These are phyloP conservation scores for Ivindomyrus marchei DNA, from an alignment of 2,113 vertebrate species.

Conservation along the genomic window DNA sequence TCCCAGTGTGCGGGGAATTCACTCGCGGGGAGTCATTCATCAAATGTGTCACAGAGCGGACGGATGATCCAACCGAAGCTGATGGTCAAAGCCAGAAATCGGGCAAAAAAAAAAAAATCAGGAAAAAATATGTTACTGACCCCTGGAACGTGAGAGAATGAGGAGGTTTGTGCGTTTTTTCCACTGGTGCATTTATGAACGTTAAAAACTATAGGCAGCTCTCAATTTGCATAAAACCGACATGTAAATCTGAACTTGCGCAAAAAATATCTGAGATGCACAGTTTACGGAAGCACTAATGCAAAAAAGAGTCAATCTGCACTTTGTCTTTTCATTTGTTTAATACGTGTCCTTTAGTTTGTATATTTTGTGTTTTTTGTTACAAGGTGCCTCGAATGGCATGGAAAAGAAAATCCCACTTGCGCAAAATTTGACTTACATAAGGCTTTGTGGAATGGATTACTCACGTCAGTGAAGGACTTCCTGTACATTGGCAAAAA, in stretches of 20 bases:
- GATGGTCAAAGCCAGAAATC: neutral
- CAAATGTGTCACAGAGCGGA: neutral
- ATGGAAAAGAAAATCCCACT: neutral
- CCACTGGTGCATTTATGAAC: neutral
- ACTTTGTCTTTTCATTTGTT: neutral
- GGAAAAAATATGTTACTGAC: neutral
- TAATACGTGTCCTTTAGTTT: neutral
- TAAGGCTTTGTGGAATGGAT: neutral
- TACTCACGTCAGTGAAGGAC: neutral
- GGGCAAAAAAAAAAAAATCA: neutral
- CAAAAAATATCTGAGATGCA: neutral
- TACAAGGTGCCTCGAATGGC: neutral
- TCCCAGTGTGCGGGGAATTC: neutral
- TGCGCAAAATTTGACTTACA: neutral
- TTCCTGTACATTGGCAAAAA: neutral
- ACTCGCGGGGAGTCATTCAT: neutral
- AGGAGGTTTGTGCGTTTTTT: neutral
- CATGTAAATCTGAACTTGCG: neutral
- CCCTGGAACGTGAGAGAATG: neutral
- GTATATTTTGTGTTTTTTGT: neutral
- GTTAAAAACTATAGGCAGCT: neutral
- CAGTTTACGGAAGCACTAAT: neutral
- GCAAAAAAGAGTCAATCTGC: neutral
- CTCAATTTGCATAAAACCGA: neutral
- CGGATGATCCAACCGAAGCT: neutral